These are phyloP conservation scores for Agapornis roseicollis DNA, from an alignment of 2,113 vertebrate species.

Conservation along the genomic window DNA sequence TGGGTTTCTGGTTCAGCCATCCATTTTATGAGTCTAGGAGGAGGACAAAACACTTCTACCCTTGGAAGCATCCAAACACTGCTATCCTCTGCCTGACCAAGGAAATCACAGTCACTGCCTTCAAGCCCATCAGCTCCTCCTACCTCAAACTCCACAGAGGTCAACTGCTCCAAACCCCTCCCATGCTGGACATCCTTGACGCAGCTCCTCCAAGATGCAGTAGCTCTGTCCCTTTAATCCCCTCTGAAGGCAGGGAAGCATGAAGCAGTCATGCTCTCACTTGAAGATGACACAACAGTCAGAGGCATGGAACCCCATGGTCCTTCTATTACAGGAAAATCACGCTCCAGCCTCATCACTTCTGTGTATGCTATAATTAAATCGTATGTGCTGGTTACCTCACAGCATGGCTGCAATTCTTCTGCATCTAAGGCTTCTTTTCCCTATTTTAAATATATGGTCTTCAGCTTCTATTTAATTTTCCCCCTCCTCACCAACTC, in stretches of 20 bases:
- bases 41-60: not conserved
- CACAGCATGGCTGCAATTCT: constrained; percentile 70
- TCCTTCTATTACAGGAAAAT: constrained; percentile 43
- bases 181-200: accelerated
- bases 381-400: constrained; percentile 71
- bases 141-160: accelerated
- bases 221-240: not conserved
- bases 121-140: not conserved
- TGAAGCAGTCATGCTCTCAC: not conserved
- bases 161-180: not conserved
- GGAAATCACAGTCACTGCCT: not conserved
- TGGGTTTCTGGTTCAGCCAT: not conserved
- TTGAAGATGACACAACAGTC: not conserved
- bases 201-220: accelerated
- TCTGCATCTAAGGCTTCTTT: constrained; percentile 44
- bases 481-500: not conserved
- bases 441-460: not conserved
- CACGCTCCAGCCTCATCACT: constrained; percentile 26
- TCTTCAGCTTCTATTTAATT: constrained; percentile 11
- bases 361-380: constrained; percentile 68
- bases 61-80: not conserved
- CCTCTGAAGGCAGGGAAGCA: not conserved
- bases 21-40: not conserved
- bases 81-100: not conserved
- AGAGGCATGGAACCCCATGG: constrained; percentile 43